Evolutionary conservation across 2,113 vertebrate genomes (phyloP).

Genomic region (Amphiprion ocellaris): DNA sequence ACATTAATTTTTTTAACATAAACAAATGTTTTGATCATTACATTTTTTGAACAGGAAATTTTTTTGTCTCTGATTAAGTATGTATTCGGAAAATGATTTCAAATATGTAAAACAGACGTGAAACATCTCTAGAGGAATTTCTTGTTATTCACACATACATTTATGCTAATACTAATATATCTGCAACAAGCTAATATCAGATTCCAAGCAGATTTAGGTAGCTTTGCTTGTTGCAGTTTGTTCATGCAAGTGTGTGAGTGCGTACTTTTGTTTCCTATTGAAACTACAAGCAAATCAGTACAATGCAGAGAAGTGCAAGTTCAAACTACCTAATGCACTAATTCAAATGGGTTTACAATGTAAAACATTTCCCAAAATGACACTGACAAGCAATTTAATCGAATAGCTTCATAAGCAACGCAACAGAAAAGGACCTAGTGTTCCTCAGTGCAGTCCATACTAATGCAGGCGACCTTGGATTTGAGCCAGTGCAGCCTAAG

Average conservation of each 20-base stretch:
- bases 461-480: conserved; percentile 42
- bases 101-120: too few species aligned
- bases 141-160: background rate
- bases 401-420: conserved; percentile 3
- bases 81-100: too few species aligned
- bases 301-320: conserved; percentile 28
- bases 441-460: conserved; percentile 13
- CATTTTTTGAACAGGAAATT: too few species aligned
- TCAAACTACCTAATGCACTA: conserved; percentile 29
- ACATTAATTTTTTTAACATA: too few species aligned
- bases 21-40: too few species aligned
- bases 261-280: conserved; percentile 16
- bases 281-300: conserved; percentile 59
- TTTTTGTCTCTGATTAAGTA: too few species aligned
- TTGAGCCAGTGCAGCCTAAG: conserved; percentile 26
- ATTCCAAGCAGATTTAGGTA: background rate
- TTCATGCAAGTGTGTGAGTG: conserved; percentile 13
- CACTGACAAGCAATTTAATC: conserved; percentile 9
- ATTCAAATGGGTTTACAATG: conserved; percentile 39
- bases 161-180: background rate
- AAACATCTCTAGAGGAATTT: background rate
- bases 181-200: background rate
- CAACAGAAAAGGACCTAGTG: conserved; percentile 10
- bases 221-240: background rate
- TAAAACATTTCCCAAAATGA: conserved; percentile 4